These are phyloP conservation scores for Aphrocallistes beatrix DNA, from an alignment of 37 sponge, comb jelly and placozoan species.

Conservation along the genomic window DNA sequence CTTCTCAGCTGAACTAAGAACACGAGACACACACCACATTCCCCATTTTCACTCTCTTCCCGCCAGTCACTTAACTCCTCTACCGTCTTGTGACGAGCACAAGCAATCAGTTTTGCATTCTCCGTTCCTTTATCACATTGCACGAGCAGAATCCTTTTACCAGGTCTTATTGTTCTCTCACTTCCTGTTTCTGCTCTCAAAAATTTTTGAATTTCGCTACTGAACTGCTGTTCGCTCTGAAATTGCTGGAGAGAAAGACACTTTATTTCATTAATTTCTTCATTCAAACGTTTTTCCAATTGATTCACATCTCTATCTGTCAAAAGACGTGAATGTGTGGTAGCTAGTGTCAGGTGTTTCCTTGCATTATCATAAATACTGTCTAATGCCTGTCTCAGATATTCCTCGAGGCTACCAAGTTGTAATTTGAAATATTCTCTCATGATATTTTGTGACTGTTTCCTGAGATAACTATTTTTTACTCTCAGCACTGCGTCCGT, in stretches of 20 bases:
- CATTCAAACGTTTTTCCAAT: not conserved
- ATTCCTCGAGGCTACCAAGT: not conserved
- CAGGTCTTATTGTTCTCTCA: not conserved
- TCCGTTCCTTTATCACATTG: conserved; percentile 14
- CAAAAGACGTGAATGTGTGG: not conserved
- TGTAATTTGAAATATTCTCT: not conserved
- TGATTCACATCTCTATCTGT: not conserved
- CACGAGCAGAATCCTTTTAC: not conserved
- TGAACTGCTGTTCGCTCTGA: conserved; percentile 3
- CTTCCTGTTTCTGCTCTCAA: too few relatives aligned
- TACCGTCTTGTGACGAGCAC: conserved; percentile 19
- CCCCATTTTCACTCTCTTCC: not conserved
- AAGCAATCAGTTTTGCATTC: not conserved
- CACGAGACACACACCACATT: conserved; percentile 23
- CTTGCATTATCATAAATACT: not conserved
- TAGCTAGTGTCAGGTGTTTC: not conserved
- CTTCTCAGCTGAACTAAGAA: conserved; percentile 47
- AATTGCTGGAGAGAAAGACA: not conserved
- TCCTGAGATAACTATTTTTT: not conserved
- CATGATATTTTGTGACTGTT: not conserved
- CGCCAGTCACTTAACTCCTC: not conserved
- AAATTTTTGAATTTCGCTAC: not conserved
- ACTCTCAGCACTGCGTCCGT: not conserved
- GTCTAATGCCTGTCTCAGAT: not conserved
- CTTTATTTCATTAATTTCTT: not conserved